Percentiles rank a stretch among this genome's conserved stretches.
Evolutionary conservation across 2,797 vertebrate genomes (phyloP).

Genomic region (Vultur gryphus): DNA sequence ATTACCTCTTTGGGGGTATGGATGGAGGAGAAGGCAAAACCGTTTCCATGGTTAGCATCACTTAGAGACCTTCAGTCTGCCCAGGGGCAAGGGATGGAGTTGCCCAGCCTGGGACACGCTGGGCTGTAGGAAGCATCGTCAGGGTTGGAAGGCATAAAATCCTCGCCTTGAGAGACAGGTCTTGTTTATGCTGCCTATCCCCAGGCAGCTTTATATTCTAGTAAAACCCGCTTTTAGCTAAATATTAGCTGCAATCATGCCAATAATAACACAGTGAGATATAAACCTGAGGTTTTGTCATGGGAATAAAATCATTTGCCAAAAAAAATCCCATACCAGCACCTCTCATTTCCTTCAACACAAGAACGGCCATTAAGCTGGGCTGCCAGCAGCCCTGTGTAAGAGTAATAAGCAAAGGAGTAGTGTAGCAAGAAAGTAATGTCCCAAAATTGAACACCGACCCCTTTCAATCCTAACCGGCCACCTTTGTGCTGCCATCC

Average conservation of each 20-base stretch:
- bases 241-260: not conserved
- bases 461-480: not conserved
- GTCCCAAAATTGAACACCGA: not conserved
- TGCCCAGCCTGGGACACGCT: not conserved
- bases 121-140: rapidly evolving
- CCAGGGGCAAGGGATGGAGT: not conserved
- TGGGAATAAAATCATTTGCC: not conserved
- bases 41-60: rapidly evolving
- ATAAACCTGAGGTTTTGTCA: not conserved
- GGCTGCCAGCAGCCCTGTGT: not conserved
- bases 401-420: not conserved
- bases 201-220: not conserved
- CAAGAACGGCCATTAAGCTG: rapidly evolving
- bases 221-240: not conserved
- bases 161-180: not conserved
- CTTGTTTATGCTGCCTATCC: not conserved
- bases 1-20: not conserved
- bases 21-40: not conserved
- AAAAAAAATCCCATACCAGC: not conserved
- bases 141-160: not conserved
- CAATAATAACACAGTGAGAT: not conserved
- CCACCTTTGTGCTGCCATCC: not conserved
- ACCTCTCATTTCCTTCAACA: not conserved
- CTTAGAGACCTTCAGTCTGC: not conserved
- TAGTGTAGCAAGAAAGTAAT: not conserved